These are phyloP conservation scores for Clanis bilineata DNA, from an alignment of 2,888 invertebrate genomes.

Conservation along the genomic window DNA sequence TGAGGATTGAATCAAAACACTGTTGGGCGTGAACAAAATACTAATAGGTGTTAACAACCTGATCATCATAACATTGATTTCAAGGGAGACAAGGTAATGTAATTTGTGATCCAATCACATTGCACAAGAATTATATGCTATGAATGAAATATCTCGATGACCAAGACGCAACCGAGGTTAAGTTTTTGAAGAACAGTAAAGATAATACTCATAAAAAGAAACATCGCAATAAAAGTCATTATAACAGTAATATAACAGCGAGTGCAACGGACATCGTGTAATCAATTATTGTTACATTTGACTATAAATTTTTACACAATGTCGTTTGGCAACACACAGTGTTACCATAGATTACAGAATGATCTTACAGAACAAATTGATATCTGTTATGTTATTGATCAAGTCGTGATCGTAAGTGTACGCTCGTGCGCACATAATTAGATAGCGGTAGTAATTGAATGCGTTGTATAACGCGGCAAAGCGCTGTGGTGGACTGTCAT, in stretches of 20 bases:
- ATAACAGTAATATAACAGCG: neutral
- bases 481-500: neutral
- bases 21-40: neutral
- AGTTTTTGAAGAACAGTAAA: neutral
- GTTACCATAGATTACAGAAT: constrained; percentile 28
- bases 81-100: too few relatives aligned
- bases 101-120: neutral
- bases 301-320: constrained; percentile 46
- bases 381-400: constrained; percentile 47
- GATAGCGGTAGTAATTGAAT: constrained; percentile 33
- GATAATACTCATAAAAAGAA: neutral
- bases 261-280: constrained; percentile 2
- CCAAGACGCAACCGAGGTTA: neutral
- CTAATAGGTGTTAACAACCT: neutral
- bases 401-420: constrained; percentile 64
- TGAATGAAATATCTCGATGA: neutral
- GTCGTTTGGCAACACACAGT: constrained; percentile 53
- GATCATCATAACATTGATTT: neutral
- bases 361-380: constrained; percentile 62
- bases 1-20: neutral
- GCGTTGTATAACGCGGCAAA: constrained; percentile 27
- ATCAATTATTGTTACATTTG: constrained; percentile 41
- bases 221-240: neutral
- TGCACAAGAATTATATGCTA: neutral
- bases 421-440: constrained; percentile 70